phyloP scores from a whole-genome alignment of 2,888 invertebrate genomes.

The Drosophila engyochracea region DNA sequence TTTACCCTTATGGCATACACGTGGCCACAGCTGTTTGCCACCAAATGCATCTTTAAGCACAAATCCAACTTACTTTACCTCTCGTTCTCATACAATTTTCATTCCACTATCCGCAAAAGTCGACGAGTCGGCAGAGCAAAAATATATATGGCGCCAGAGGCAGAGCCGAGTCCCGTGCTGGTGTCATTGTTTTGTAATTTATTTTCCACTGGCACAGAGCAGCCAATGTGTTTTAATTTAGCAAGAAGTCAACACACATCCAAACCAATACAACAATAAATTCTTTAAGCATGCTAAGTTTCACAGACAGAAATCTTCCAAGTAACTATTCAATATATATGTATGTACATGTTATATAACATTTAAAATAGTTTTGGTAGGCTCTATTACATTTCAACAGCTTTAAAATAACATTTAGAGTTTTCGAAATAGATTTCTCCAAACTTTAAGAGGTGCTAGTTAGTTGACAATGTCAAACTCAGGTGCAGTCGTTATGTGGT shows the following conservation, averaged over 20 bases:
- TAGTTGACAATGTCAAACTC: not conserved
- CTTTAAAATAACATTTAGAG: not conserved
- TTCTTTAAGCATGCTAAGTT: not conserved
- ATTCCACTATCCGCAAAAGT: conserved; percentile 30
- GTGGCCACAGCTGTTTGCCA: conserved; percentile 32
- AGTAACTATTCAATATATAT: not conserved
- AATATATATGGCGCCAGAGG: conserved; percentile 39
- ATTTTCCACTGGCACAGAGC: conserved; percentile 14
- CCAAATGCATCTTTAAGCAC: conserved; percentile 46
- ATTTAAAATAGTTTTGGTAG: not conserved
- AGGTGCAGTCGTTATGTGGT: not conserved
- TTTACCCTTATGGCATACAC: conserved; percentile 16
- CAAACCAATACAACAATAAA: not conserved
- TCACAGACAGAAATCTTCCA: not conserved
- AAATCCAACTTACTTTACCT: conserved; percentile 18
- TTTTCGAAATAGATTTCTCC: not conserved
- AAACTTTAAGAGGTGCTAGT: not conserved
- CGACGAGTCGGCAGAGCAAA: conserved; percentile 28
- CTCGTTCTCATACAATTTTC: conserved; percentile 39
- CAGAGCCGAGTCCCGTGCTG: conserved; percentile 11
- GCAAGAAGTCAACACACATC: not conserved
- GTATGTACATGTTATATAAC: not conserved
- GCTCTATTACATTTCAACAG: not conserved
- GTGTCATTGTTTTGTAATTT: conserved; percentile 22
- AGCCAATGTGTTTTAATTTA: conserved; percentile 9